Evolutionary conservation across 2,888 invertebrate genomes (phyloP).

Genomic region (Zygogramma bicolorata): DNA sequence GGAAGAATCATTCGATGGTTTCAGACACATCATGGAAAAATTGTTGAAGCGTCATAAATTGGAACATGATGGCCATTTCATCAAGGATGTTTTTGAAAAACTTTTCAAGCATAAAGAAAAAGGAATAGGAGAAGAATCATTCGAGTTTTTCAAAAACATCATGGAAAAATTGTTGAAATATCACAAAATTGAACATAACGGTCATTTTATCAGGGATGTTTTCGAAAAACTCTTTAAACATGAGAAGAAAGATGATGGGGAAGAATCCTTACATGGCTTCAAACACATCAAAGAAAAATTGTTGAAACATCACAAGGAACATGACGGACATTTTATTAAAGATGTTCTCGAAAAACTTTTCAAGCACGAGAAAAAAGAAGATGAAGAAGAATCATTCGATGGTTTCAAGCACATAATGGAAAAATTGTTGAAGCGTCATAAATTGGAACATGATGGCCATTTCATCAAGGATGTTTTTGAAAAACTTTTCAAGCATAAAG

Average conservation of each 20-base stretch:
- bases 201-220: neutral
- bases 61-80: too few species aligned
- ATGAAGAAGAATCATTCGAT: neutral
- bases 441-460: neutral
- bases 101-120: neutral
- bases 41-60: too few species aligned
- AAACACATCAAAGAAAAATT: too few species aligned
- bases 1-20: neutral
- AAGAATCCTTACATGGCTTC: too few species aligned
- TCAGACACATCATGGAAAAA: too few species aligned
- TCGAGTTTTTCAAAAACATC: too few species aligned
- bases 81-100: too few species aligned
- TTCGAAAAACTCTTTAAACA: neutral
- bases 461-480: neutral
- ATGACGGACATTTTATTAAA: too few species aligned
- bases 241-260: neutral
- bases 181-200: neutral
- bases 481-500: neutral
- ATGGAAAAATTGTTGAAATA: neutral
- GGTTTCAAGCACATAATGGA: neutral
- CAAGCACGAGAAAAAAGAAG: neutral
- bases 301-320: too few species aligned
- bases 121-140: neutral
- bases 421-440: neutral
- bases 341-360: too few species aligned